These are phyloP conservation scores for Poecilia gillii DNA, from an alignment of 2,797 vertebrate genomes.

Conservation along the genomic window DNA sequence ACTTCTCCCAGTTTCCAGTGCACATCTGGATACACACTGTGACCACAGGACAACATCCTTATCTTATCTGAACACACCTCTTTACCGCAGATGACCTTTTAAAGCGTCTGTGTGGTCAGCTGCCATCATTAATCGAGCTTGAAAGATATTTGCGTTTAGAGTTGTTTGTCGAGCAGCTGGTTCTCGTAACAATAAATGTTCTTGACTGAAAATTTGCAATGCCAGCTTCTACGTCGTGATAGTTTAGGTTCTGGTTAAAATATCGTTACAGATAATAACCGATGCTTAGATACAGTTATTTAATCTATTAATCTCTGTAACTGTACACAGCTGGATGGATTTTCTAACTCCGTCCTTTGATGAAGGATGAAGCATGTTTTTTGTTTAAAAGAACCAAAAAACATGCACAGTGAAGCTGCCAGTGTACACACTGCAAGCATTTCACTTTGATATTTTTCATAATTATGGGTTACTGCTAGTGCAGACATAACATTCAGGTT, in stretches of 20 bases:
- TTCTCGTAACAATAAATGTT: not conserved
- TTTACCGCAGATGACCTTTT: not conserved
- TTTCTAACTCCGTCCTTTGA: not conserved
- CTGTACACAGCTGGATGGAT: not conserved
- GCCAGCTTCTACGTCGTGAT: not conserved
- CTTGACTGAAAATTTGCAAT: not conserved
- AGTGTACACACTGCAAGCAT: not conserved
- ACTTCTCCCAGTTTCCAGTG: not conserved
- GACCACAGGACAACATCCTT: not conserved
- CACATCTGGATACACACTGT: not conserved
- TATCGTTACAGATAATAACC: not conserved
- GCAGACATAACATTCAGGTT: not conserved
- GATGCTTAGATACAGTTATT: not conserved
- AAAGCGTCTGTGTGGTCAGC: not conserved
- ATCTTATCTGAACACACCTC: not conserved
- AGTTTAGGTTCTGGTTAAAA: not conserved
- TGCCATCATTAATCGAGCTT: not conserved
- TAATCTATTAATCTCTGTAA: not conserved
- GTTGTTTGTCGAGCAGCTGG: not conserved
- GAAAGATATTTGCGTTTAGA: not conserved
- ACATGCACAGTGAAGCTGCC: not conserved
- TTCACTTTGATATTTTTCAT: not conserved
- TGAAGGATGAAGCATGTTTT: too few relatives aligned
- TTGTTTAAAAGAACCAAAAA: not conserved
- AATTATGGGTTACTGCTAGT: not conserved